Percentiles rank a stretch among this genome's conserved stretches.
Conservation (phyloP, 2,797 vertebrate species). For the Halcyon badia region DNA sequence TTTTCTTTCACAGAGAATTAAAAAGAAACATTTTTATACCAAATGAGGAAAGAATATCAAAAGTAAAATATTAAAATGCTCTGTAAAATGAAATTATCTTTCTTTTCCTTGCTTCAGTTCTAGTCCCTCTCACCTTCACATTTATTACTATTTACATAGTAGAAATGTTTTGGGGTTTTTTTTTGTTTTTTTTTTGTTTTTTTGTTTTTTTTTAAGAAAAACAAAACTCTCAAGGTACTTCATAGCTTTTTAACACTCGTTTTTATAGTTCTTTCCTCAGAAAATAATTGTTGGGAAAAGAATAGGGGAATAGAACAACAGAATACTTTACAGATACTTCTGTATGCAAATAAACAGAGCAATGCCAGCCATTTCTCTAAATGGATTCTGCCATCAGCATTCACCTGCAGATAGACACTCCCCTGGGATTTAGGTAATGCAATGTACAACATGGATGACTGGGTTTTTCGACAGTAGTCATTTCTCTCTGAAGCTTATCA, state of each 20-base stretch:
- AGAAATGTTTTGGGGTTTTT: not conserved
- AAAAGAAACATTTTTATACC: not conserved
- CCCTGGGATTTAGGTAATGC: constrained; percentile 32
- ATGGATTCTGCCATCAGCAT: constrained; percentile 34
- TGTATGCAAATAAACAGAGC: constrained; percentile 41
- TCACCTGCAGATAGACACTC: constrained; percentile 24
- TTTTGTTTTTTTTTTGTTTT: not conserved
- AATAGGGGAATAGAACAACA: not conserved
- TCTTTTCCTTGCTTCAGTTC: not conserved
- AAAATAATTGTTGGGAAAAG: not conserved
- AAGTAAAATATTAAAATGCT: not conserved
- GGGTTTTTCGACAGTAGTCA: constrained; percentile 49
- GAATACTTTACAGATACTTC: not conserved
- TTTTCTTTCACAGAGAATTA: not conserved
- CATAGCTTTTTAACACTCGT: not conserved
- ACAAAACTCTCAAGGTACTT: not conserved
- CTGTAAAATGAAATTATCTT: not conserved
- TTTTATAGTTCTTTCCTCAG: not conserved
- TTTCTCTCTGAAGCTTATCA: constrained; percentile 44
- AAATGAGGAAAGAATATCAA: not conserved
- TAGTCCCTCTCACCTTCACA: not conserved
- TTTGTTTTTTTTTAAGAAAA: not conserved
- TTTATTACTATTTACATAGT: not conserved
- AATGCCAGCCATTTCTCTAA: not conserved
- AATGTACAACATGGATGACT: constrained; percentile 66